Base-by-base conservation (phyloP, 2,888 invertebrate genomes). In the Galeruca laticollis region DNA sequence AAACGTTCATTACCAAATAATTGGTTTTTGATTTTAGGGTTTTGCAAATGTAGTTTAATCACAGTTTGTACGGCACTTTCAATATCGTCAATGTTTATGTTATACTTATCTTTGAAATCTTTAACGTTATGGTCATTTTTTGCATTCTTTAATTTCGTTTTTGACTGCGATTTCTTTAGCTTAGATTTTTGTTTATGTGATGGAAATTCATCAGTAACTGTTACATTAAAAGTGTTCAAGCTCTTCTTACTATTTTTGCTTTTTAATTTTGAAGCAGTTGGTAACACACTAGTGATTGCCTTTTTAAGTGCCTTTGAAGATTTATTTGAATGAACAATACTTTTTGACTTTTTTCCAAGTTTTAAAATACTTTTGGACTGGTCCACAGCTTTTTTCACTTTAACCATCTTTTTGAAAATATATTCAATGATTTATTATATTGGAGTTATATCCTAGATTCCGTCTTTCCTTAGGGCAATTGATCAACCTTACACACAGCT, bases 1-100 rank as follows among this genome's bases (percentile, higher is more conserved):
- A 86, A 84, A 74, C 89, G 89, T 49, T 87, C 88, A 21, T 88
- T 87, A 20, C 88, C 87, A 75, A 92, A 89, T 51, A 92, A 78
- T 35, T 78, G 78, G 47, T 85, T 86, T 64, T 84, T 82, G 1
- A 80, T 72, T 60, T 83, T 80, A 1, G 82, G 77, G 59, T 82
- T 80, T 60, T 83, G 79, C 10, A 81, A 70, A 0, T 81, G 73
- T 20, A 86, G 76, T 69, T 84, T 81, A 20, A 86, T 80, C 11
- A 78, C 73, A 49, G 77, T 57, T 47, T 56, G 10, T 21, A 65
- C 33, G 2, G 77, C 78, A 62, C 69, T 73, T 68, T 77, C 60
- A 8, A 80, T 71, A 67, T 75, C 73, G 20, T 59, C 31, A 43
- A 62, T 37, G 37, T 73, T 71, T 51, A 76, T 68, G 18, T 72